These are phyloP conservation scores for Exocentrus adspersus DNA, from an alignment of 2,888 invertebrate species.

Conservation along the genomic window DNA sequence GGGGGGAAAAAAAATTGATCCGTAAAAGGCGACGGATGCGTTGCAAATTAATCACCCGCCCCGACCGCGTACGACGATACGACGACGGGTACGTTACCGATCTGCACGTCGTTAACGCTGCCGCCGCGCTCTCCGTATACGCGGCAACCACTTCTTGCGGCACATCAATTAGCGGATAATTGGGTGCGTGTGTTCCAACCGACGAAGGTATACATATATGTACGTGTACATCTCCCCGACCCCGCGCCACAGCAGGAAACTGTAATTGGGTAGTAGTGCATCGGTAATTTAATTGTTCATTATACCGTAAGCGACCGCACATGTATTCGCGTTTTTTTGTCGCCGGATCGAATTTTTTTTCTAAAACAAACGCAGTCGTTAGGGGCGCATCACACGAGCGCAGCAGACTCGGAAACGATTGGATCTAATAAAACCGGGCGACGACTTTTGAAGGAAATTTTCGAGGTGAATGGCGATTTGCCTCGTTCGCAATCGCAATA, in stretches of 20 bases:
- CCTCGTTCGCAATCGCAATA: too few relatives aligned
- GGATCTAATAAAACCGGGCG: too few relatives aligned
- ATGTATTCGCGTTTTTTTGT: conserved; percentile 39
- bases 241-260: conserved; percentile 54
- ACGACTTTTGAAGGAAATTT: too few relatives aligned
- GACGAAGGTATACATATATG: background rate
- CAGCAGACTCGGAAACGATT: too few relatives aligned
- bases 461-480: too few relatives aligned
- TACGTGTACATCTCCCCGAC: conserved; percentile 3
- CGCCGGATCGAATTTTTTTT: conserved; percentile 40
- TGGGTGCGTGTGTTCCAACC: conserved; percentile 44
- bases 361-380: too few relatives aligned
- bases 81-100: background rate
- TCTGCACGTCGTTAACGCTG: conserved; percentile 33
- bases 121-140: conserved; percentile 16
- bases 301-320: conserved; percentile 55
- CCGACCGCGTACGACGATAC: too few relatives aligned
- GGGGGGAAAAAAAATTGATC: too few relatives aligned
- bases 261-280: conserved; percentile 61
- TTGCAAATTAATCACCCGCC: too few relatives aligned
- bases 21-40: too few relatives aligned
- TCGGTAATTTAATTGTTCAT: conserved; percentile 62
- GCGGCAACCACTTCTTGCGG: conserved; percentile 37
- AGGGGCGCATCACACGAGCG: too few relatives aligned
- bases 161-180: conserved; percentile 49